A percentile compares a stretch with the other conserved stretches of the same genome.
Conservation (phyloP, 2,113 vertebrate species). For the Hydrochoerus hydrochaeris region DNA sequence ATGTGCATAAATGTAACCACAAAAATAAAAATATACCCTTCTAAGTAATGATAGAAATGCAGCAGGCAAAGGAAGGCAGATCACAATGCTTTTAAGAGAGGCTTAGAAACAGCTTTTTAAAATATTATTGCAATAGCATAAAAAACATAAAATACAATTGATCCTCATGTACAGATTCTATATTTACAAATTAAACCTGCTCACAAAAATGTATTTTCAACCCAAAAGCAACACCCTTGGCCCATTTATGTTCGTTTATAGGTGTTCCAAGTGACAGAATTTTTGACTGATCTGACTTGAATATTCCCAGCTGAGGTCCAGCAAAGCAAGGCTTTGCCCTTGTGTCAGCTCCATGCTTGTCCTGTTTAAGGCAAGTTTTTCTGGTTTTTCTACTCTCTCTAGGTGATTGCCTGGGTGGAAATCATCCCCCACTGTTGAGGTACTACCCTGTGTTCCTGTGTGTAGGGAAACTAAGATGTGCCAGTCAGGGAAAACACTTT, state of each 20-base stretch:
- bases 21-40: neutral
- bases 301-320: neutral
- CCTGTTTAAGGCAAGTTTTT: neutral
- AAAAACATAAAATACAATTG: neutral
- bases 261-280: neutral
- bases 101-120: neutral
- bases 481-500: neutral
- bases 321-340: neutral
- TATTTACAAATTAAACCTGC: neutral
- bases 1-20: neutral
- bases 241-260: neutral
- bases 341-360: neutral
- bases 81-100: constrained; percentile 2
- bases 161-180: neutral
- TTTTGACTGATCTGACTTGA: neutral
- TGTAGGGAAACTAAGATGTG: neutral
- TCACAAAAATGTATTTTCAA: neutral
- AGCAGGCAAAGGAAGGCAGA: constrained; percentile 33
- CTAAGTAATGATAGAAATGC: neutral
- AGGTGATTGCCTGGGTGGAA: neutral
- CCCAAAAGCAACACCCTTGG: neutral
- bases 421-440: neutral
- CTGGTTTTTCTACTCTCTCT: neutral
- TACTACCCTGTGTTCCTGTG: neutral
- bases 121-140: neutral